A percentile compares a stretch with the other conserved stretches of the same genome.
phyloP scores from a whole-genome alignment of 2,797 vertebrate genomes.

The Leptodactylus fallax region DNA sequence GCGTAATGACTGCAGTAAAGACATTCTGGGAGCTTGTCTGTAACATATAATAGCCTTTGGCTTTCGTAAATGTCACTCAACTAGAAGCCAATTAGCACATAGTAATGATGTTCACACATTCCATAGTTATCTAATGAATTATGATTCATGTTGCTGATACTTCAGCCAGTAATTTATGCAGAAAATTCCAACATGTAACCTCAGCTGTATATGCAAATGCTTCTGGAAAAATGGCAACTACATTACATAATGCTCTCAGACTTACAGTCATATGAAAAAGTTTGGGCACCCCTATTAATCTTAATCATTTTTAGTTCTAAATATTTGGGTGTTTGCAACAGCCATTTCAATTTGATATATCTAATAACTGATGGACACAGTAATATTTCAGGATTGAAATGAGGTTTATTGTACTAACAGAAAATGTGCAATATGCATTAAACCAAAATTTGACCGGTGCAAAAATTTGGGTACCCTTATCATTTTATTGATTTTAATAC shows the following conservation, averaged over 20 bases:
- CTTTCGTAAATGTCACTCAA: conserved; percentile 37
- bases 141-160: conserved; percentile 22
- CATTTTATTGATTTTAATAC: no score
- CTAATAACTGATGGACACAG: no score
- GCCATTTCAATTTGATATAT: no score
- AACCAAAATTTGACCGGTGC: no score
- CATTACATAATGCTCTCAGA: neutral
- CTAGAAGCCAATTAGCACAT: conserved; percentile 38
- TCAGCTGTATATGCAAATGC: neutral
- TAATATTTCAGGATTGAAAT: no score
- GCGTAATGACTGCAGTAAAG: neutral
- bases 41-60: conserved; percentile 39
- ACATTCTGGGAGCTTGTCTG: neutral
- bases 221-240: neutral
- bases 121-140: conserved; percentile 15
- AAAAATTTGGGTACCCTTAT: no score
- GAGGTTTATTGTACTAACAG: no score
- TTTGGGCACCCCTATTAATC: no score
- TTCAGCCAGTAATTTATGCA: neutral
- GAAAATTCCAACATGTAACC: conserved; percentile 1
- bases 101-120: conserved; percentile 33
- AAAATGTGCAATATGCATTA: no score
- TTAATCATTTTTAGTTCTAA: no score
- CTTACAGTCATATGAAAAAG: no score
- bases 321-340: no score